These are phyloP conservation scores for Malurus melanocephalus DNA, from an alignment of 2,113 vertebrate species.

Conservation along the genomic window DNA sequence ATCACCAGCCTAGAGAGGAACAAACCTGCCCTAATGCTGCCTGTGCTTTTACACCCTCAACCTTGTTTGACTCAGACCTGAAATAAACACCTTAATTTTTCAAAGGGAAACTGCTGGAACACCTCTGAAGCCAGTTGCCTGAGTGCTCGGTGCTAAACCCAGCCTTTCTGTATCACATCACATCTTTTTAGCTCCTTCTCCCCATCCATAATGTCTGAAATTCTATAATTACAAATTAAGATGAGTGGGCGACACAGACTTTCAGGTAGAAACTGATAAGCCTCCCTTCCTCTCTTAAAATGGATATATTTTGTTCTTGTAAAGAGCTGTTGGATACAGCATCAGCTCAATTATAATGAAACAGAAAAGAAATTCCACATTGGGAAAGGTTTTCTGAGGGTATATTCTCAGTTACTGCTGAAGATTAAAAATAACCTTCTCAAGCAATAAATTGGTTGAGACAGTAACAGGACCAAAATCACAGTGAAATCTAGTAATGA, in stretches of 20 bases:
- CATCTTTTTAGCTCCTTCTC: background rate
- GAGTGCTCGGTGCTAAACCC: background rate
- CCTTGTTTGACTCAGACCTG: background rate
- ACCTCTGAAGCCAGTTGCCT: background rate
- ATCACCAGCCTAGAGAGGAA: background rate
- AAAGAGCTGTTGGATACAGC: conserved; percentile 25
- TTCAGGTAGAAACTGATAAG: background rate
- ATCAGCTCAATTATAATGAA: conserved; percentile 34
- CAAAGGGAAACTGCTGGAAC: background rate
- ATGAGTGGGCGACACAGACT: background rate
- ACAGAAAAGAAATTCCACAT: conserved; percentile 27
- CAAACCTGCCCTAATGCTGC: background rate
- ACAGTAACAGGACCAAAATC: conserved; percentile 65
- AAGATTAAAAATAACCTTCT: conserved; percentile 66
- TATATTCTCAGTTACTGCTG: conserved; percentile 49
- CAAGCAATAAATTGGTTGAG: conserved; percentile 64
- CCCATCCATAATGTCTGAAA: background rate
- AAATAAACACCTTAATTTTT: background rate
- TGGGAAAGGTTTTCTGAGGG: conserved; percentile 57
- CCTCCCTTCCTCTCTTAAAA: background rate
- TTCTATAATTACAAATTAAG: background rate
- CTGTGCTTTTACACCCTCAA: background rate
- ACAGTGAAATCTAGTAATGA: conserved; percentile 61
- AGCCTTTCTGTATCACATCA: background rate
- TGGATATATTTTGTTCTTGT: conserved; percentile 2